phyloP scores from a whole-genome alignment of 1,140 invertebrate genomes.

The Colletes gigas region DNA sequence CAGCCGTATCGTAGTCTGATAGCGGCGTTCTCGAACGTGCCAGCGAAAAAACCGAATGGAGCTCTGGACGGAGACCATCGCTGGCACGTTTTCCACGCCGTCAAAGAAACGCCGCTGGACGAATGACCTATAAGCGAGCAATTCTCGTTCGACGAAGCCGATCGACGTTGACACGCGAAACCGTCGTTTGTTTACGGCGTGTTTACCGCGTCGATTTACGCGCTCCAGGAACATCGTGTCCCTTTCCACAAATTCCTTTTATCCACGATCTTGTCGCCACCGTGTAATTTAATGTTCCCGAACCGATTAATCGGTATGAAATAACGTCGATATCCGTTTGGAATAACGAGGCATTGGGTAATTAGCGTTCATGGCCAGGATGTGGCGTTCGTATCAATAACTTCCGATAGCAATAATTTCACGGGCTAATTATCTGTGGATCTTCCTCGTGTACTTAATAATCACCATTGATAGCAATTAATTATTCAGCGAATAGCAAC shows the following conservation, averaged over 20 bases:
- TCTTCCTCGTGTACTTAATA: neutral
- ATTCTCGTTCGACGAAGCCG: neutral
- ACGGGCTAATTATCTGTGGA: neutral
- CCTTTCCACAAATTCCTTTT: neutral
- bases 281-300: too few relatives aligned
- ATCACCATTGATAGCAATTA: neutral
- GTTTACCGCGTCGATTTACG: neutral
- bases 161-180: constrained; percentile 11
- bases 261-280: too few relatives aligned
- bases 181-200: neutral
- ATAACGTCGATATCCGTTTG: too few relatives aligned
- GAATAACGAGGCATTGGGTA: too few relatives aligned
- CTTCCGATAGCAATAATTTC: neutral
- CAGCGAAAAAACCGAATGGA: neutral
- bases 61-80: neutral
- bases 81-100: neutral
- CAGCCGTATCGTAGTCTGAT: neutral
- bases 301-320: too few relatives aligned
- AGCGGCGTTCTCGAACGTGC: neutral
- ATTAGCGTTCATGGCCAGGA: too few relatives aligned
- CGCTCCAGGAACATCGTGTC: neutral
- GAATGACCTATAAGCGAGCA: constrained; percentile 1
- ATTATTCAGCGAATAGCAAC: neutral
- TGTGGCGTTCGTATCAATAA: too few relatives aligned
- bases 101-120: neutral